A percentile compares a stretch with the other conserved stretches of the same genome.
Conservation (phyloP, 2,797 vertebrate genomes). For the Halcyon smyrnensis region DNA sequence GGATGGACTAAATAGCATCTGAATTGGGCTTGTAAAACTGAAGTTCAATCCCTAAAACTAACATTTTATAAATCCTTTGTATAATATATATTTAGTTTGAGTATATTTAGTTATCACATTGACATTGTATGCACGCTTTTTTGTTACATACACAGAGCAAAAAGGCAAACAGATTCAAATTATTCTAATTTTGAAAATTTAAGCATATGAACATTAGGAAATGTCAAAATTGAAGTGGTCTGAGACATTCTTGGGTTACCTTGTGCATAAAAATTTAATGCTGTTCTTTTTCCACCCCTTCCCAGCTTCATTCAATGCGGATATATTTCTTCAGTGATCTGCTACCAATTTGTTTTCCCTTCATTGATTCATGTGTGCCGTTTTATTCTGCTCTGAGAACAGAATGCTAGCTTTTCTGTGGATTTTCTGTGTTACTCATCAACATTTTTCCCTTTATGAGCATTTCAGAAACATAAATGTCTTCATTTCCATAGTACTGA, state of each 20-base stretch:
- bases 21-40: not conserved
- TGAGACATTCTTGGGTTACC: not conserved
- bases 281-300: not conserved
- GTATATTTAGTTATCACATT: not conserved
- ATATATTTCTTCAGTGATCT: not conserved
- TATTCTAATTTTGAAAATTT: not conserved
- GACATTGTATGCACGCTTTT: not conserved
- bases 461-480: not conserved
- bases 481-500: not conserved
- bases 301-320: not conserved
- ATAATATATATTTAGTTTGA: not conserved
- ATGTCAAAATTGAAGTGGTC: not conserved
- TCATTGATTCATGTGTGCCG: not conserved
- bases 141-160: not conserved
- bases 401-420: not conserved
- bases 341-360: not conserved
- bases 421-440: not conserved
- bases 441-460: not conserved
- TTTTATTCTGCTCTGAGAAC: not conserved
- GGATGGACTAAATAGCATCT: not conserved
- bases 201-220: not conserved
- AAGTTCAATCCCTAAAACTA: not conserved
- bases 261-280: not conserved
- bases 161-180: not conserved
- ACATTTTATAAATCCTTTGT: not conserved